Base-by-base conservation (phyloP, 2,888 invertebrate genomes). In the Drosophila paramelanica region DNA sequence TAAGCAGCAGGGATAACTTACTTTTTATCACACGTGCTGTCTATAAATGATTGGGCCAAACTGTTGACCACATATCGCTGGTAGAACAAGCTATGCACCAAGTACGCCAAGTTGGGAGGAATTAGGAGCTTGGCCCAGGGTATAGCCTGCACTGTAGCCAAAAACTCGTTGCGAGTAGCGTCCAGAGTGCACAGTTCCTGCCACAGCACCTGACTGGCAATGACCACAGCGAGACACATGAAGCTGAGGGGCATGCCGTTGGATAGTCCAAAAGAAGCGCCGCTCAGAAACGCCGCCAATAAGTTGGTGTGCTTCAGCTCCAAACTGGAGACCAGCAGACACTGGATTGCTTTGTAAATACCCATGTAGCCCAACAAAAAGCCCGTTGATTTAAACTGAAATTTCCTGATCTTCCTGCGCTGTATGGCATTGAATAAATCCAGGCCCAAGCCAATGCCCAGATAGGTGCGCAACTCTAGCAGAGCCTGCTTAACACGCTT, bases 141-240 rank as follows among this genome's bases (percentile, higher is more conserved):
- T n/a, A 87, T 52, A 1, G 49, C 38, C 27, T 80, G 70, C 6
- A 90, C 5, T 0, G 20, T n/a, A 5, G 61, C n/a, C 0, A 77
- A 5, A 7, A 17, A 2, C 4, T 20, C 13, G 23, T 50, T 50
- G 5, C 43, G 45, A 0, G 23, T n/a, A 0, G 42, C 17, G n/a
- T 66, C 42, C 8, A 36, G n/a, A 1, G 17, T 2, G 7, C 81
- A 73, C 4, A 83, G 38, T 23, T 75, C 42, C 45, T 61, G 49
- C 87, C 87, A 82, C 49, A 83, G 25, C 0, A 75, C 81, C 38
- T 82, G 87, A 1, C 6, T 52, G 13, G 88, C 77, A 20, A 77
- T 75, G n/a, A 85, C 62, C 5, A 73, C 27, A 0, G 72, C 75
- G 8, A 75, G 51, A 1, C 77, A 56, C 82, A 82, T 73, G 13